These are phyloP conservation scores for Hippolais icterina DNA, from an alignment of 2,113 vertebrate species.

Conservation along the genomic window DNA sequence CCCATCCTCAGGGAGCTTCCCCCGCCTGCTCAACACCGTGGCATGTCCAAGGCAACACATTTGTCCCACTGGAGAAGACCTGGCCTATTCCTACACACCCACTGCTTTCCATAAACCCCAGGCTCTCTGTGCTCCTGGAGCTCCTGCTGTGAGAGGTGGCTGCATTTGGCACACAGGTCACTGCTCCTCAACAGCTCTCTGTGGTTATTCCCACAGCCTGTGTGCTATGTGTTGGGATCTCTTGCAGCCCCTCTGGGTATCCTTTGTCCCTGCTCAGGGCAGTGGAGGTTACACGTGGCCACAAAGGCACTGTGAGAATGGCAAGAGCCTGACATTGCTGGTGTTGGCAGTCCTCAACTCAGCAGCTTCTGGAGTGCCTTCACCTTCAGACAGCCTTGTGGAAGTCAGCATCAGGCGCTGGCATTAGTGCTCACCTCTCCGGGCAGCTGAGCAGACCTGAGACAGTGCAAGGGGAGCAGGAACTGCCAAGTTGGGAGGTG, in stretches of 20 bases:
- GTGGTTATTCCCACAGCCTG: not conserved
- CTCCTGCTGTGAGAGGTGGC: not conserved
- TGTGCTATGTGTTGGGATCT: not conserved
- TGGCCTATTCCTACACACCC: not conserved
- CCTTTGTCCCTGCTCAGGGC: not conserved
- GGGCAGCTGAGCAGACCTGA: not conserved
- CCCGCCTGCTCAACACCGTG: accelerated
- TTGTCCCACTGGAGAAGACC: not conserved
- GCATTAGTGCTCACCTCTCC: not conserved
- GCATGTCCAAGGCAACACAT: not conserved
- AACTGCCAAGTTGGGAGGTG: not conserved
- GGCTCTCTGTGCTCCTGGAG: not conserved
- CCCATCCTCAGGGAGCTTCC: not conserved
- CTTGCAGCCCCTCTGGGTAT: not conserved
- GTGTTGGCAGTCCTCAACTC: not conserved
- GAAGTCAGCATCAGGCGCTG: accelerated
- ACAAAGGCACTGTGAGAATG: not conserved
- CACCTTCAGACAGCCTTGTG: not conserved
- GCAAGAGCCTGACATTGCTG: not conserved
- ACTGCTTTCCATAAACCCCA: not conserved
- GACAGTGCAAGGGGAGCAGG: not conserved
- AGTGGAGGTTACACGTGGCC: not conserved
- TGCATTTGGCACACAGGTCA: not conserved
- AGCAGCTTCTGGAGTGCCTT: not conserved
- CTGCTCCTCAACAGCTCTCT: not conserved